phyloP scores from a whole-genome alignment of 2,113 vertebrate species.

The Perognathus longimembris region DNA sequence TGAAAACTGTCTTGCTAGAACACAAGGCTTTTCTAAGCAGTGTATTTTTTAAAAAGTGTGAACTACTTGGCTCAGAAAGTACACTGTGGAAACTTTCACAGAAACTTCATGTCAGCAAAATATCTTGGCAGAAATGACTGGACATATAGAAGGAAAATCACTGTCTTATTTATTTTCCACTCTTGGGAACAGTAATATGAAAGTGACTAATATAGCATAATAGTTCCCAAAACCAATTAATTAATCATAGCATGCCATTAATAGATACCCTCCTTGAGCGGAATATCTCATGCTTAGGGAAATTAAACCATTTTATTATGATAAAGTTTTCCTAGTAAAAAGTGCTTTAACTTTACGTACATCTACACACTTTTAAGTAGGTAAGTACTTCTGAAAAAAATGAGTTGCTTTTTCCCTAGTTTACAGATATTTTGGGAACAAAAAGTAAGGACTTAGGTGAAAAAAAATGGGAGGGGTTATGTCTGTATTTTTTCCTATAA shows the following conservation, averaged over 20 bases:
- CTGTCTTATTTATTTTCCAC: slow-evolving; percentile 40
- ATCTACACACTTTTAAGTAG: neutral
- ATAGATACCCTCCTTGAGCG: slow-evolving; percentile 41
- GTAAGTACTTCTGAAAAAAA: neutral
- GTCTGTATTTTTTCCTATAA: neutral
- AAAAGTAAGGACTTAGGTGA: too few species aligned
- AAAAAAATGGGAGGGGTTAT: neutral
- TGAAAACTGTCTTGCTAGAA: slow-evolving; percentile 60
- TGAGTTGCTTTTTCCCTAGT: neutral
- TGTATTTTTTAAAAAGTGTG: slow-evolving; percentile 58
- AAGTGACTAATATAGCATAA: slow-evolving; percentile 58
- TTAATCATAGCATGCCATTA: slow-evolving; percentile 71
- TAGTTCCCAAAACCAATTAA: slow-evolving; percentile 65
- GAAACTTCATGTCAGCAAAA: slow-evolving; percentile 58
- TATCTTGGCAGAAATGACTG: slow-evolving; percentile 48
- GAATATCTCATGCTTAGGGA: slow-evolving; percentile 31
- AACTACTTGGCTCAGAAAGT: neutral
- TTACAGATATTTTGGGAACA: neutral
- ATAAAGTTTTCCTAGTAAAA: slow-evolving; percentile 46
- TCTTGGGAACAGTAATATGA: slow-evolving; percentile 63
- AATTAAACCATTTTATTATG: slow-evolving; percentile 64
- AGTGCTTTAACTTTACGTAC: slow-evolving; percentile 29
- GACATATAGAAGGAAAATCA: slow-evolving; percentile 47
- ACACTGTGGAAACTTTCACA: slow-evolving; percentile 49
- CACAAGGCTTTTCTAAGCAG: slow-evolving; percentile 58